Base-by-base conservation (phyloP, 2,113 vertebrate species). In the Daboia siamensis region DNA sequence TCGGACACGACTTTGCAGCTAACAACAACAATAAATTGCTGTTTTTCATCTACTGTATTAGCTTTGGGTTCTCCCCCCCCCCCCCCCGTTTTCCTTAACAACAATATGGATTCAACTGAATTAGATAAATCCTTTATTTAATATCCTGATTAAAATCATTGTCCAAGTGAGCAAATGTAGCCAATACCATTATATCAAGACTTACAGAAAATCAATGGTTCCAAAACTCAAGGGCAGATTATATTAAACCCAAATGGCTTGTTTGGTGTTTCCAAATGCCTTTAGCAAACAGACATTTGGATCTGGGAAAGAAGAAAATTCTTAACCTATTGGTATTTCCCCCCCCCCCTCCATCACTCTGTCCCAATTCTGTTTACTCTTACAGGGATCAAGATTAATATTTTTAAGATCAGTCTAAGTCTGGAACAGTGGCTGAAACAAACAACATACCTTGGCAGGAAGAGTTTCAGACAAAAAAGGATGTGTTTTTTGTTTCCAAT, bases 121-220 rank as follows among this genome's bases (percentile, higher is more conserved):
- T 74, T 84, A 92, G 94, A 95, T 92, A 95, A 95, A 96, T 95
- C 87, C 26, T 90, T 93, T 94, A 44, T 61, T 90, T 91, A 91
- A 48, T 84, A 90, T 91, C 85, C 57, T 10, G 11, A 56, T 55
- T 95, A 92, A 89, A 94, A n/a, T n/a, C 92, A 69, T 90, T 95
- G 93, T 93, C 80, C 90, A 95, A 94, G 91, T 92, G 89, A 91
- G 91, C 95, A 52, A 21, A 7, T 39, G 85, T 7, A 88, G 91
- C 90, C 93, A 95, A 95, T 87, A 91, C 93, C 95, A 96, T 94
- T 93, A 92, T 94, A 94, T 94, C 95, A 95, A 95, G 93, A 95
- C 87, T 80, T 91, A 89, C 90, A 88, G 90, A 64, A 88, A 90
- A 91, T 93, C 91, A 51, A 33, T 23, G 24, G 29, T 64, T 56